phyloP scores from a whole-genome alignment of 2,113 vertebrate genomes.

The Mesembrinibis cayennensis region DNA sequence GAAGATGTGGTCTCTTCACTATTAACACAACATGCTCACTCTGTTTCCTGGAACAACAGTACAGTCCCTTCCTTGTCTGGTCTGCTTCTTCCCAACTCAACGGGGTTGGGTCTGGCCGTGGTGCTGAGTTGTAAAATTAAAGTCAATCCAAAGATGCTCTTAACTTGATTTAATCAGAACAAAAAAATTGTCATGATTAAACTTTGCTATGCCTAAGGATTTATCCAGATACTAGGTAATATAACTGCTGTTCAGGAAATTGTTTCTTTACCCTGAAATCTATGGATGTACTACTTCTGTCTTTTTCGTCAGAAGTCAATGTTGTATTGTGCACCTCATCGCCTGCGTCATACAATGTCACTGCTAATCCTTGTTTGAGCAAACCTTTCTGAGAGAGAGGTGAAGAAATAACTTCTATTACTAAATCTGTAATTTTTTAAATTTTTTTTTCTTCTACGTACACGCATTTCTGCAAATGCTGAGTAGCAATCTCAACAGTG shows the following conservation, averaged over 20 bases:
- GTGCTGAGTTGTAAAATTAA: not conserved
- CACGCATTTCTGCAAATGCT: not conserved
- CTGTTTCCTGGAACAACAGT: not conserved
- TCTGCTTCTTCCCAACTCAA: not conserved
- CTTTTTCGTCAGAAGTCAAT: not conserved
- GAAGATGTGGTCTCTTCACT: not conserved
- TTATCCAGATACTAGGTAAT: not conserved
- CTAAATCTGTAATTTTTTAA: not conserved
- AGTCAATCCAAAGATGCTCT: not conserved
- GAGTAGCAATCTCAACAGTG: not conserved
- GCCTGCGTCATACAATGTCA: not conserved
- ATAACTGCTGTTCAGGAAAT: not conserved
- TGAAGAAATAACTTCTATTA: not conserved
- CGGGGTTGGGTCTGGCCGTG: not conserved
- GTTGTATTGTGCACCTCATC: not conserved
- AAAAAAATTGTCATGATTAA: not conserved
- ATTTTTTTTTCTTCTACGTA: not conserved
- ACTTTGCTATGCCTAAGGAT: not conserved
- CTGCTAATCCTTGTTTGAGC: not conserved
- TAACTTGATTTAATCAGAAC: not conserved
- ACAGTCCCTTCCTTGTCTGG: accelerated
- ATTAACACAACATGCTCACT: not conserved
- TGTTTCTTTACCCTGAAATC: not conserved
- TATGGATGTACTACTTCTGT: not conserved
- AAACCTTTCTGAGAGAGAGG: not conserved